Percentiles rank a stretch among this genome's conserved stretches.
phyloP scores from a whole-genome alignment of 2,888 invertebrate genomes.

The Drosophila rellima region DNA sequence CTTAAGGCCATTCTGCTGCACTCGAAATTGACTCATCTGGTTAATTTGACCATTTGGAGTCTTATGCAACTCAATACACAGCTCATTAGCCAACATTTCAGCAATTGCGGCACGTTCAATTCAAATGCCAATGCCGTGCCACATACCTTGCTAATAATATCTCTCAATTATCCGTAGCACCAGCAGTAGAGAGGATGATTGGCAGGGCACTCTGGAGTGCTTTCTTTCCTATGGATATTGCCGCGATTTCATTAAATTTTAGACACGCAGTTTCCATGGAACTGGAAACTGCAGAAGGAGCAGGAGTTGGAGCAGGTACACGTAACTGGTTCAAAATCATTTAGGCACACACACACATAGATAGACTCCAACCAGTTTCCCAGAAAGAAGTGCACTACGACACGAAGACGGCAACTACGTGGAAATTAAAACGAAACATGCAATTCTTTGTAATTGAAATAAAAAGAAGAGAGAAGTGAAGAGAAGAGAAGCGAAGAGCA shows the following conservation, averaged over 20 bases:
- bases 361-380: slow-evolving; percentile 62
- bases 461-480: slow-evolving; percentile 7
- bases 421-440: slow-evolving; percentile 81
- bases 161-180: slow-evolving; percentile 70
- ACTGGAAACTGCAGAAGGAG: slow-evolving; percentile 32
- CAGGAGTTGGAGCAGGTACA: slow-evolving; percentile 39
- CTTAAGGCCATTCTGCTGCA: slow-evolving; percentile 8
- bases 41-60: slow-evolving; percentile 19
- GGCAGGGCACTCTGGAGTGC: slow-evolving; percentile 33
- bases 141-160: slow-evolving; percentile 64
- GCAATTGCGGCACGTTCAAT: slow-evolving; percentile 71
- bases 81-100: slow-evolving; percentile 66
- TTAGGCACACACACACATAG: slow-evolving; percentile 51
- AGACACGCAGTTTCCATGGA: slow-evolving; percentile 79
- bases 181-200: background rate
- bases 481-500: slow-evolving; percentile 1
- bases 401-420: slow-evolving; percentile 56
- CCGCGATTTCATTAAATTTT: slow-evolving; percentile 79
- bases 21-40: slow-evolving; percentile 19
- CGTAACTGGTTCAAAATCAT: slow-evolving; percentile 79
- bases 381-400: slow-evolving; percentile 68
- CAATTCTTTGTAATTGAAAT: slow-evolving; percentile 80
- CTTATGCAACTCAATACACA: slow-evolving; percentile 32
- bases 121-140: slow-evolving; percentile 65
- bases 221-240: slow-evolving; percentile 38